phyloP scores from a whole-genome alignment of 2,113 vertebrate species.

The Lagopus muta region DNA sequence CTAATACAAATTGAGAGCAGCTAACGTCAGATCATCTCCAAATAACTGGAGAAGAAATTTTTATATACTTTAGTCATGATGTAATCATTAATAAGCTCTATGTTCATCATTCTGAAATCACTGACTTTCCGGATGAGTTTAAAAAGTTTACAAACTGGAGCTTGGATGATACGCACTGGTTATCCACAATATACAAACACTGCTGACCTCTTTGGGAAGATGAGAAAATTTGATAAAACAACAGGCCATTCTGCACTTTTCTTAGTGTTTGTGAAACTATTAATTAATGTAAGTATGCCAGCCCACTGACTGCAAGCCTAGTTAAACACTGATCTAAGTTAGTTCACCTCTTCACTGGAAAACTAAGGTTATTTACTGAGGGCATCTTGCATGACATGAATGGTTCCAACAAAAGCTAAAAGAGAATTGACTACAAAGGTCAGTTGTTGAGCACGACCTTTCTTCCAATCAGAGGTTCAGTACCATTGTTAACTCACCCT shows the following conservation, averaged over 20 bases:
- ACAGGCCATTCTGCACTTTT: neutral
- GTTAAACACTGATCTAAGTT: neutral
- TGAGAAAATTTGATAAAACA: neutral
- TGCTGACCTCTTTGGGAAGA: neutral
- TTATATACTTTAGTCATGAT: neutral
- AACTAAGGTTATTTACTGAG: neutral
- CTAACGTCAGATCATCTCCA: neutral
- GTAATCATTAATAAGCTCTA: neutral
- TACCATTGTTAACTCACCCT: conserved; percentile 78
- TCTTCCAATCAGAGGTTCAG: neutral
- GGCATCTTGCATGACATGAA: neutral
- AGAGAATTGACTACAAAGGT: neutral
- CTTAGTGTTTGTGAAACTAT: neutral
- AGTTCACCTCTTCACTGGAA: neutral
- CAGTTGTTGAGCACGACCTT: neutral
- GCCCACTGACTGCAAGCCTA: neutral
- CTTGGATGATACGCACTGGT: neutral
- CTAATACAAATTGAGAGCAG: neutral
- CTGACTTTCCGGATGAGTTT: neutral
- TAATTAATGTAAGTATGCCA: neutral
- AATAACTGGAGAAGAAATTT: neutral
- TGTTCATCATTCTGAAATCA: neutral
- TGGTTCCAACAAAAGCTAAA: neutral
- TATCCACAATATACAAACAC: neutral
- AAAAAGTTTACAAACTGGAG: neutral